Evolutionary conservation across 2,888 invertebrate genomes (phyloP), one percentile per base, ranked within the genome.

Genomic region (Drosophila paramelanica): DNA sequence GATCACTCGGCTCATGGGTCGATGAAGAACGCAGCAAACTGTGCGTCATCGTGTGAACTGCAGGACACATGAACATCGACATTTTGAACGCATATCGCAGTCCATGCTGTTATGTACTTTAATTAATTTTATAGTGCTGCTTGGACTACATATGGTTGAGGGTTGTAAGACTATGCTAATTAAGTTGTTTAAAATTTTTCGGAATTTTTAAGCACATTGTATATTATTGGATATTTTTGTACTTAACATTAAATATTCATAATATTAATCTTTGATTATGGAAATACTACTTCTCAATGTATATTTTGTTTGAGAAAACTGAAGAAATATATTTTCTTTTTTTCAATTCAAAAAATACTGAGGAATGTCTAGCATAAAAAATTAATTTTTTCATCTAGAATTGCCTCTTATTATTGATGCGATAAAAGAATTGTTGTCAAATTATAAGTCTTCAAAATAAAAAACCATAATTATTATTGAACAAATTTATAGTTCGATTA

Each of bases 31-130:
- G 70, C 72, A 78, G 77, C 71, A 78, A 73, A 75, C 73, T 74
- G 68, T 72, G 72, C 73, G 76, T 93, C 94, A 91, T 89, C 91
- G 87, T 93, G 92, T 93, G 93, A 93, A 92, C 90, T 92, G 93
- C 93, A 93, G 92, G 92, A 93, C 93, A 93, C 93, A 93, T 93
- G 93, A 95, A 93, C 94, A 94, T 94, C 93, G 94, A 94, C 62
- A 93, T 93, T 94, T 94, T 92, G 94, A n/a, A n/a, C n/a, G n/a
- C n/a, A n/a, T n/a, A n/a, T n/a, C n/a, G n/a, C n/a, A n/a, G n/a
- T n/a, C n/a, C n/a, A n/a, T n/a, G n/a, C n/a, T n/a, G n/a, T 23
- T 25, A 25, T 66, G 62, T 67, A 60, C 67, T 59, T 68, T 68
- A 60, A 68, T 72, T 72, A 55, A 72, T 64, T 71, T 74, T 69